Evolutionary conservation across 2,888 invertebrate species (phyloP).

Genomic region (Clivina fossor): DNA sequence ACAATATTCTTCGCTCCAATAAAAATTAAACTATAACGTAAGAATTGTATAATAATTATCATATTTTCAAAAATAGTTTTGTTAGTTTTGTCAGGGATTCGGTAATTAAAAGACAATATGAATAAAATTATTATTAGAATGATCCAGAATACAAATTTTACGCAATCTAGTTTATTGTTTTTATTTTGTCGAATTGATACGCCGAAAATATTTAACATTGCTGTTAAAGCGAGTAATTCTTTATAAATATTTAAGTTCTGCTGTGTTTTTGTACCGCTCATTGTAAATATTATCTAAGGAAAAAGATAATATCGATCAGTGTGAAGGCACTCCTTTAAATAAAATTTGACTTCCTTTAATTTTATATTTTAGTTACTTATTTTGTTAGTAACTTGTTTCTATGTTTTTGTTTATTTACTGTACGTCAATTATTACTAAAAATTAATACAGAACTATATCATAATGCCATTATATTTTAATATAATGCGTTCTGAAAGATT

Average conservation of each 20-base stretch:
- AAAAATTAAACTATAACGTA: neutral
- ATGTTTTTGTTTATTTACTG: too few species aligned
- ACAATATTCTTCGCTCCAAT: neutral
- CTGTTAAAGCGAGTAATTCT: neutral
- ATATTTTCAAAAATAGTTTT: neutral
- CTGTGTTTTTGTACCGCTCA: neutral
- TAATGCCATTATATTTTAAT: too few species aligned
- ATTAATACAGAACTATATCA: too few species aligned
- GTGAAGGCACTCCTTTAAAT: too few species aligned
- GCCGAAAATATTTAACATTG: neutral
- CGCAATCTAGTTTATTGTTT: neutral
- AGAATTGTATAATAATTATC: neutral
- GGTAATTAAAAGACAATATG: neutral
- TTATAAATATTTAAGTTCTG: too few species aligned
- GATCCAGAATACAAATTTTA: neutral
- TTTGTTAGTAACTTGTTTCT: too few species aligned
- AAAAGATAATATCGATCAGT: too few species aligned
- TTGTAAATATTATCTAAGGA: too few species aligned
- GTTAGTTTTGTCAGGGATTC: neutral
- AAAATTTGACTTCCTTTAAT: too few species aligned
- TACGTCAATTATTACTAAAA: too few species aligned
- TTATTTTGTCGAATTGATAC: neutral
- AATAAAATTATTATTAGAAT: neutral
- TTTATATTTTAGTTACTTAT: too few species aligned
- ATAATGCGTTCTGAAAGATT: too few species aligned